Evolutionary conservation across 2,888 invertebrate species (phyloP).

Genomic region (Philopedon plagiatum): DNA sequence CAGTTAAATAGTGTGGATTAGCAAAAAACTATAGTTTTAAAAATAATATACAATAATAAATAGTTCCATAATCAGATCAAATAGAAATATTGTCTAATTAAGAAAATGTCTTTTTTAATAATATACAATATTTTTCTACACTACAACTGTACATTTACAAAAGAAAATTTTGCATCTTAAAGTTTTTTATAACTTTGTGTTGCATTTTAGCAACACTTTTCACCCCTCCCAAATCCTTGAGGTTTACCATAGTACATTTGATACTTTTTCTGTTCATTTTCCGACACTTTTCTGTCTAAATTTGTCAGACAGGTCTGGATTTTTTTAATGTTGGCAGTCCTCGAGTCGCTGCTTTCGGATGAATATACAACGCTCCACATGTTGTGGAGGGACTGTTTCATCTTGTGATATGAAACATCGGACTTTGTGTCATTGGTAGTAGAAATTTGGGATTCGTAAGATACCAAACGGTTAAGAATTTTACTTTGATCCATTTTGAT

Average conservation of each 20-base stretch:
- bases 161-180: neutral
- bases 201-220: constrained; percentile 33
- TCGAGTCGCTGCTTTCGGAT: constrained; percentile 51
- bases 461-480: constrained; percentile 44
- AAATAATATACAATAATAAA: too few relatives aligned
- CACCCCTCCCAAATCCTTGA: constrained; percentile 15
- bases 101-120: too few relatives aligned
- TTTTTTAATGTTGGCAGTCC: constrained; percentile 51
- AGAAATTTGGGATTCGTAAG: constrained; percentile 50
- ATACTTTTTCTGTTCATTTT: constrained; percentile 56
- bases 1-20: too few relatives aligned
- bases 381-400: constrained; percentile 55
- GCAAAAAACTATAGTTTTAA: too few relatives aligned
- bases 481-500: constrained; percentile 46
- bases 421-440: constrained; percentile 52
- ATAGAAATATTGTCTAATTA: too few relatives aligned
- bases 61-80: too few relatives aligned
- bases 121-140: too few relatives aligned
- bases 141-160: too few relatives aligned
- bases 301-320: constrained; percentile 52
- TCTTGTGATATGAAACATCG: constrained; percentile 55
- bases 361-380: constrained; percentile 55
- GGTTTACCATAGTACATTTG: constrained; percentile 52
- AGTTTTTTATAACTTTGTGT: too few relatives aligned
- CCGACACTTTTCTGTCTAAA: constrained; percentile 53